Percentiles rank a stretch among this genome's conserved stretches.
These are phyloP conservation scores for Pseudobourletiella spinata DNA, from an alignment of 1,140 invertebrate genomes.

Conservation along the genomic window DNA sequence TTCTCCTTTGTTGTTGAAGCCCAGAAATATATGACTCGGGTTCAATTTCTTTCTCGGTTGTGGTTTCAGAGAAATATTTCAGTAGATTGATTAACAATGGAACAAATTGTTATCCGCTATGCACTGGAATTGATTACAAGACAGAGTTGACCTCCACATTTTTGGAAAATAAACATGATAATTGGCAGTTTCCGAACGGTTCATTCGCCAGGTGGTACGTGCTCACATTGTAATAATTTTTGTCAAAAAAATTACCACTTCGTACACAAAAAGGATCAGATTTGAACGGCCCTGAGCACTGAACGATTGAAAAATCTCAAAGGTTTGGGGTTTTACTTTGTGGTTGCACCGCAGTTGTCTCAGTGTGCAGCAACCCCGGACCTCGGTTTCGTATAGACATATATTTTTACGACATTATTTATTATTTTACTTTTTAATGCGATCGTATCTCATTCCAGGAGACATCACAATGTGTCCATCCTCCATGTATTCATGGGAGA, in stretches of 20 bases:
- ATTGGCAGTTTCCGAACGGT: conserved; percentile 1
- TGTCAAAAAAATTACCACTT: too few relatives aligned
- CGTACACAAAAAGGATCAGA: too few relatives aligned
- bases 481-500: conserved; percentile 18
- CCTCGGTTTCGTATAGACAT: not conserved
- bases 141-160: conserved; percentile 14
- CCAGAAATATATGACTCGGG: not conserved
- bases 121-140: conserved; percentile 24
- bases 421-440: not conserved
- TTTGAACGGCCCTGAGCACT: too few relatives aligned
- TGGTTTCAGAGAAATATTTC: too few relatives aligned
- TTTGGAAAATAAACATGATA: not conserved
- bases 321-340: too few relatives aligned
- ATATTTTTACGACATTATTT: not conserved
- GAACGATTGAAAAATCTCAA: too few relatives aligned
- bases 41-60: not conserved
- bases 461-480: conserved; percentile 17
- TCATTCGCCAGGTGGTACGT: conserved; percentile 2
- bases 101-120: conserved; percentile 19
- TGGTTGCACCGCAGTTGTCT: too few relatives aligned
- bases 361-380: too few relatives aligned
- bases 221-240: too few relatives aligned
- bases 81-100: too few relatives aligned
- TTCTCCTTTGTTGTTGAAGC: not conserved
- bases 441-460: not conserved